Conservation (phyloP, 2,888 invertebrate species). For the Arctia plantaginis region DNA sequence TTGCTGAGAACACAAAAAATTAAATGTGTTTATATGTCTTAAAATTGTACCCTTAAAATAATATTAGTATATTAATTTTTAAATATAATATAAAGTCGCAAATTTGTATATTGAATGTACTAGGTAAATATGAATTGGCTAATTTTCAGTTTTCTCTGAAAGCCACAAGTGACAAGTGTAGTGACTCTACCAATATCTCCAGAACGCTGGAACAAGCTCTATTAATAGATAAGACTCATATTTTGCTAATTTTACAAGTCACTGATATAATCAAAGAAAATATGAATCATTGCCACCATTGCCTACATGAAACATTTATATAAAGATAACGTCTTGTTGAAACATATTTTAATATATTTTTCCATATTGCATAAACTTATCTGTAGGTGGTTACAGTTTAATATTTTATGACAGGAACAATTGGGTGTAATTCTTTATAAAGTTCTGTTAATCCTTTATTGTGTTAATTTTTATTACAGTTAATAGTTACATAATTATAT, state of each 20-base stretch:
- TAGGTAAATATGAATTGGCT: background rate
- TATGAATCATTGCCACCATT: constrained; percentile 57
- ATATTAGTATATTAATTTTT: background rate
- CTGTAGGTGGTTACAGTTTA: background rate
- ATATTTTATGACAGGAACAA: constrained; percentile 13
- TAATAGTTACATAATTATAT: no score
- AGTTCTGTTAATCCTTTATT: no score
- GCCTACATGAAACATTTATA: constrained; percentile 56
- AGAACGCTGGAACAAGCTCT: constrained; percentile 30
- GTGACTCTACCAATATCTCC: constrained; percentile 29
- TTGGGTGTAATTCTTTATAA: background rate
- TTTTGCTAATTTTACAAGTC: constrained; percentile 56
- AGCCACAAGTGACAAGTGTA: constrained; percentile 3
- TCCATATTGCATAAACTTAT: constrained; percentile 15
- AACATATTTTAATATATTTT: constrained; percentile 37
- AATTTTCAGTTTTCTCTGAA: constrained; percentile 18
- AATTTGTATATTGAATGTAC: background rate
- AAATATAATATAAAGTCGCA: background rate
- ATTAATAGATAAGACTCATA: constrained; percentile 43
- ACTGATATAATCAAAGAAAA: constrained; percentile 55
- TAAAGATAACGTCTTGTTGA: constrained; percentile 50
- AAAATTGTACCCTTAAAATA: background rate
- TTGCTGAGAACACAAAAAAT: background rate
- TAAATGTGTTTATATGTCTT: background rate
- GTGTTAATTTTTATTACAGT: no score